phyloP scores from a whole-genome alignment of 2,888 invertebrate genomes.

The Hylaea fasciaria region DNA sequence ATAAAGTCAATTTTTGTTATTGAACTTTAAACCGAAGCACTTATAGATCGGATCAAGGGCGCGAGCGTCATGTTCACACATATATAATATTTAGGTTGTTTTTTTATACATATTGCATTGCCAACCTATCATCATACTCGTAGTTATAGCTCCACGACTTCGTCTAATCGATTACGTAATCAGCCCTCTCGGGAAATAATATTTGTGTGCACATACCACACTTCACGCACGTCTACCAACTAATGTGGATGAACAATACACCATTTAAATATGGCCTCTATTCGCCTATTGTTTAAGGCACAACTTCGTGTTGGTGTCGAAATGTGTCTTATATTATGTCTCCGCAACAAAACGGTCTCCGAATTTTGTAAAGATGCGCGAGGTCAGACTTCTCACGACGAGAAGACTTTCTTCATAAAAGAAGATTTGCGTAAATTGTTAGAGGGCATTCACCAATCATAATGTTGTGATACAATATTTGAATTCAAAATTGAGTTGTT shows the following conservation, averaged over 20 bases:
- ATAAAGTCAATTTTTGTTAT: constrained; percentile 17
- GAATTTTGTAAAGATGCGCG: constrained; percentile 72
- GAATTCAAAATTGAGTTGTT: constrained; percentile 11
- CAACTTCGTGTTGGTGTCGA: constrained; percentile 22
- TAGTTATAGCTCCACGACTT: constrained; percentile 19
- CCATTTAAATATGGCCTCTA: constrained; percentile 32
- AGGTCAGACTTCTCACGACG: constrained; percentile 67
- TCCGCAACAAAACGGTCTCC: constrained; percentile 61
- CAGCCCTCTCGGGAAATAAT: constrained; percentile 61
- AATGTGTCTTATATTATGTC: constrained; percentile 66
- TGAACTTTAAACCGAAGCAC: constrained; percentile 29
- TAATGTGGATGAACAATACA: constrained; percentile 20
- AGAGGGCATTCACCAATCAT: constrained; percentile 58
- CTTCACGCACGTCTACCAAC: constrained; percentile 70
- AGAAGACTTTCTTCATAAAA: constrained; percentile 39
- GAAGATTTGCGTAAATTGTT: constrained; percentile 39
- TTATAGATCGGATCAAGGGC: constrained; percentile 35
- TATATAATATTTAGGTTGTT: constrained; percentile 23
- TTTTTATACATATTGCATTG: constrained; percentile 25
- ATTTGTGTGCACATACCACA: constrained; percentile 56
- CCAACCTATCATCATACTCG: constrained; percentile 19
- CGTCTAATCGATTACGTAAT: constrained; percentile 53
- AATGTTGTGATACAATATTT: constrained; percentile 27
- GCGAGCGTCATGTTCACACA: constrained; percentile 20
- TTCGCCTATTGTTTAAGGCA: constrained; percentile 28